Conservation (phyloP, 2,888 invertebrate genomes). For the Lasioglossum marginatum region DNA sequence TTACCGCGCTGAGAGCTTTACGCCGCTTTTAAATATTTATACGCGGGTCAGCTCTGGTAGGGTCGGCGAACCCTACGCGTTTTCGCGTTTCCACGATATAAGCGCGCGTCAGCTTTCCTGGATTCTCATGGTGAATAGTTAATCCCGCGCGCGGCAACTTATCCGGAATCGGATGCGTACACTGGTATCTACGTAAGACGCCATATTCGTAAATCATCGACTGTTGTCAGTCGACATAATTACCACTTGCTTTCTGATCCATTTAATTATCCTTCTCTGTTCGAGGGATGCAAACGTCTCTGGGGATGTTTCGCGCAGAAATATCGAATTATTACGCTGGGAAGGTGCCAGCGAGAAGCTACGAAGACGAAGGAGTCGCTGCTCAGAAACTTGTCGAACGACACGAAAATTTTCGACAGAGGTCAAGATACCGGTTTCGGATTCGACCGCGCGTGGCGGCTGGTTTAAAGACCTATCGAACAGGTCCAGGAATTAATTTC, state of each 20-base stretch:
- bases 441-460: slow-evolving; percentile 41
- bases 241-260: neutral
- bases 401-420: slow-evolving; percentile 63
- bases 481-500: slow-evolving; percentile 54
- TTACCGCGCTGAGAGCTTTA: slow-evolving; percentile 24
- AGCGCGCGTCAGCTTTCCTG: neutral
- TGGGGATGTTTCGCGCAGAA: neutral
- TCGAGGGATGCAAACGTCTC: neutral
- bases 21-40: slow-evolving; percentile 43
- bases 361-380: neutral
- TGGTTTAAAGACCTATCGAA: slow-evolving; percentile 52
- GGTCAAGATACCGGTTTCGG: slow-evolving; percentile 70
- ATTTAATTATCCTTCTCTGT: neutral
- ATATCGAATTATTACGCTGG: neutral
- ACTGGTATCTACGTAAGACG: slow-evolving; percentile 23
- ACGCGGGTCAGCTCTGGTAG: slow-evolving; percentile 6
- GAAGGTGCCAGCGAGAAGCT: neutral
- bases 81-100: slow-evolving; percentile 34
- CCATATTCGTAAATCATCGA: slow-evolving; percentile 27
- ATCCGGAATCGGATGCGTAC: slow-evolving; percentile 63
- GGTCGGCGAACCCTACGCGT: slow-evolving; percentile 43
- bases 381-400: slow-evolving; percentile 36
- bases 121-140: slow-evolving; percentile 65
- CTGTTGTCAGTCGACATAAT: slow-evolving; percentile 19
- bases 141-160: slow-evolving; percentile 35